phyloP scores from a whole-genome alignment of 2,888 invertebrate genomes.

The Mythimna pallens region DNA sequence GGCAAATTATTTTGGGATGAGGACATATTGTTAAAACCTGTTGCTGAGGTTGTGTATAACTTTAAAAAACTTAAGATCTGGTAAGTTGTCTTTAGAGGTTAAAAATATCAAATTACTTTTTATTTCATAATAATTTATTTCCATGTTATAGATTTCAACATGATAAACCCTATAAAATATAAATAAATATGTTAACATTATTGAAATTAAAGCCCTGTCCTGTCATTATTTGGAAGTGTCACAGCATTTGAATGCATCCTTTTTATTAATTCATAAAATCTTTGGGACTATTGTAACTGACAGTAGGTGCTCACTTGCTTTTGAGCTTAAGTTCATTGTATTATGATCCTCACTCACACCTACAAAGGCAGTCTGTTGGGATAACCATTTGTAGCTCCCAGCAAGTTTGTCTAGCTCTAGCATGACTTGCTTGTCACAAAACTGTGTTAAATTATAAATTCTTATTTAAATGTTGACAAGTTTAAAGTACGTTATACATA shows the following conservation, averaged over 20 bases:
- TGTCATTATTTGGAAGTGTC: constrained; percentile 37
- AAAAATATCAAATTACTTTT: constrained; percentile 39
- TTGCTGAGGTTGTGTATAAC: constrained; percentile 72
- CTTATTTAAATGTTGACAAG: not conserved
- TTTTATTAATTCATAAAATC: not conserved
- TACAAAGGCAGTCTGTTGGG: not conserved
- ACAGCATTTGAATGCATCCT: constrained; percentile 22
- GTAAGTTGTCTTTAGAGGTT: constrained; percentile 61
- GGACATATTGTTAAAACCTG: constrained; percentile 77
- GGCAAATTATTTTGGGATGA: constrained; percentile 94
- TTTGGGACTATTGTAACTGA: constrained; percentile 20
- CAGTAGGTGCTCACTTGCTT: not conserved
- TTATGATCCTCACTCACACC: not conserved
- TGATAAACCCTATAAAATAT: constrained; percentile 15
- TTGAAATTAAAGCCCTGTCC: constrained; percentile 34
- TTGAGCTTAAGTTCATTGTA: not conserved
- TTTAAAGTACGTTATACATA: constrained; percentile 10
- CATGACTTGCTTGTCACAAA: not conserved
- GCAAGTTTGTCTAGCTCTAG: not conserved
- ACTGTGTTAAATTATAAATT: constrained; percentile 5
- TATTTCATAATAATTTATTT: constrained; percentile 61
- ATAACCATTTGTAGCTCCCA: constrained; percentile 1
- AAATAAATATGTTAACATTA: constrained; percentile 25
- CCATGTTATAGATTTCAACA: constrained; percentile 39
- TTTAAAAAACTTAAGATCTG: constrained; percentile 69